Percentiles rank a stretch among this genome's conserved stretches.
Conservation (phyloP, 2,113 vertebrate species). For the Calypte anna region DNA sequence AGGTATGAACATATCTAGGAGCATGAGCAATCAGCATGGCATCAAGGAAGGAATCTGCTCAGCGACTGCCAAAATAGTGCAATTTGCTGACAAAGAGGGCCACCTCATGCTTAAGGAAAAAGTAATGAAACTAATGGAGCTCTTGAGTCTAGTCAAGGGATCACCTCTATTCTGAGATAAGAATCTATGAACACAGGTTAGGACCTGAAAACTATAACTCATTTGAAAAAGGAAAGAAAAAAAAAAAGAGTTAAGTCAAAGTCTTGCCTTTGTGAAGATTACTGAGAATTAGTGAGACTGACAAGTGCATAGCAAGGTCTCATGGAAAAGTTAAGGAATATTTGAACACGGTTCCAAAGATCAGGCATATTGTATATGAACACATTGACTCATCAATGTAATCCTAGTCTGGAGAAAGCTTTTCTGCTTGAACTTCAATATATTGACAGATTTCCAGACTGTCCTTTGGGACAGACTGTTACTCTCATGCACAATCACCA, state of each 20-base stretch:
- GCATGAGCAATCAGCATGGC: neutral
- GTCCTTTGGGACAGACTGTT: neutral
- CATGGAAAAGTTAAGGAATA: neutral
- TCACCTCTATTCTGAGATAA: neutral
- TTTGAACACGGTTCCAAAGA: neutral
- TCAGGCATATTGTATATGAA: neutral
- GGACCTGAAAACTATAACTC: neutral
- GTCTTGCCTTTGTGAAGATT: neutral
- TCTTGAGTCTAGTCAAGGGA: neutral
- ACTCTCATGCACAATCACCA: neutral
- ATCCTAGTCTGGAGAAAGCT: neutral
- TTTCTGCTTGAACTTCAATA: neutral
- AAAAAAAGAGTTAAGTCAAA: neutral
- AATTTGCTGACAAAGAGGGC: neutral
- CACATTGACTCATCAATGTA: neutral
- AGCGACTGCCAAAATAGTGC: neutral
- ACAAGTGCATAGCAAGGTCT: neutral
- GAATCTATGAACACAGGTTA: neutral
- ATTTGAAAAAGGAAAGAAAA: neutral
- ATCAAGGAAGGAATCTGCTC: neutral
- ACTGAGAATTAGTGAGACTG: neutral
- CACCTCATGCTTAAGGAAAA: neutral
- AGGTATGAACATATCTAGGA: neutral
- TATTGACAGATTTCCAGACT: neutral
- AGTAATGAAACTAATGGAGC: neutral